phyloP scores from a whole-genome alignment of 2,797 vertebrate species.

The Petrocephalus sullivani region DNA sequence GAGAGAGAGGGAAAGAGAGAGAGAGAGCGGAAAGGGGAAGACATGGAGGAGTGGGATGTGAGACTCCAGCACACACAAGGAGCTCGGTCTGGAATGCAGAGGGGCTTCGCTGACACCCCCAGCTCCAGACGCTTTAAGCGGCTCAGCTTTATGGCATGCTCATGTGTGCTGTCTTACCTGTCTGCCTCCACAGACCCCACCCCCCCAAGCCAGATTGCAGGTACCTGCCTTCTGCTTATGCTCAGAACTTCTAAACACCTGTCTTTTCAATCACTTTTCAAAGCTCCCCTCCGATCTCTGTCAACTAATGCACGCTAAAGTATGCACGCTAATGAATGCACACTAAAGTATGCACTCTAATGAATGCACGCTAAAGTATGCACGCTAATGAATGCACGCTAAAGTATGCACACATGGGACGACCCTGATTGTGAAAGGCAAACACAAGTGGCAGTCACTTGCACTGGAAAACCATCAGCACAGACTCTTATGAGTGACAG shows the following conservation, averaged over 20 bases:
- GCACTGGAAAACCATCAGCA: background rate
- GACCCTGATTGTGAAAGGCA: background rate
- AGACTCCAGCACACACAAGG: conserved; percentile 38
- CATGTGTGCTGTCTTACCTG: background rate
- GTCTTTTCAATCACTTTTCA: background rate
- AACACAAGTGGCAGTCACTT: background rate
- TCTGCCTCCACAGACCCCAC: background rate
- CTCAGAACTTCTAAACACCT: background rate
- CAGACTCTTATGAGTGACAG: background rate
- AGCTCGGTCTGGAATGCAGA: conserved; percentile 49
- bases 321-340: background rate
- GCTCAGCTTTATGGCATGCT: background rate
- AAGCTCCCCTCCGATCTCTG: background rate
- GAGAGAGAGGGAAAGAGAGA: conserved; percentile 33
- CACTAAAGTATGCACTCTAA: background rate
- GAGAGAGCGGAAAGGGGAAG: conserved; percentile 17
- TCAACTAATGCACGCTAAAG: background rate
- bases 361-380: background rate
- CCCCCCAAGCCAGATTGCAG: background rate
- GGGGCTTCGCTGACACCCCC: conserved; percentile 24
- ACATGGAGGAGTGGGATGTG: conserved; percentile 32
- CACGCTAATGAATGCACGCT: no score
- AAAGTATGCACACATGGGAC: background rate
- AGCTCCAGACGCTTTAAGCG: background rate
- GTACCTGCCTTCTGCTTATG: background rate